phyloP scores from a whole-genome alignment of 2,888 invertebrate genomes.

The Myopa tessellatipennis region DNA sequence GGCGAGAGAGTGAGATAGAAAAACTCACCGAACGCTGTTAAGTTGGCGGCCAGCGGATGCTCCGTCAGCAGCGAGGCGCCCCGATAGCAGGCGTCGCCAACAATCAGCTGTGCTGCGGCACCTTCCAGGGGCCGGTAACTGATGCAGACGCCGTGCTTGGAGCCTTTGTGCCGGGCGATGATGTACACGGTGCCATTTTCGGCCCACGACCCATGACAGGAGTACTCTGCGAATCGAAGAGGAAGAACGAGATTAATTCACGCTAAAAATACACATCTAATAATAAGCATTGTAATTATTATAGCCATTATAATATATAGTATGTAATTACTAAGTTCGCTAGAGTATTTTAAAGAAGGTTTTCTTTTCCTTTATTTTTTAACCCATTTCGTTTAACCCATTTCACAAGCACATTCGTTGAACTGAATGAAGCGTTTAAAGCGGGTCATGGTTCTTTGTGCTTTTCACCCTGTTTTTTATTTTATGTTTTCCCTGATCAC shows the following conservation, averaged over 20 bases:
- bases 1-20: background rate
- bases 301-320: background rate
- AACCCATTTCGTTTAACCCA: background rate
- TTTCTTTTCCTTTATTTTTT: conserved; percentile 2
- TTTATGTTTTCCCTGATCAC: background rate
- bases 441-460: background rate
- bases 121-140: conserved; percentile 66
- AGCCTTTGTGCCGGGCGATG: conserved; percentile 71
- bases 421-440: background rate
- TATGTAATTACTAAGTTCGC: too few species aligned
- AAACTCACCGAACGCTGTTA: conserved; percentile 65
- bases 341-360: too few species aligned
- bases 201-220: conserved; percentile 90
- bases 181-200: conserved; percentile 88
- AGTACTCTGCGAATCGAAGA: conserved; percentile 75
- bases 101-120: conserved; percentile 63
- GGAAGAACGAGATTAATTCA: conserved; percentile 14
- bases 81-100: conserved; percentile 68
- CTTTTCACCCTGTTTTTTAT: too few species aligned
- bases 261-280: background rate
- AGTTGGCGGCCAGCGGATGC: conserved; percentile 67
- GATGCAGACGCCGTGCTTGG: conserved; percentile 67
- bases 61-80: conserved; percentile 66
- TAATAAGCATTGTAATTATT: background rate
- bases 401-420: too few species aligned